phyloP scores from a whole-genome alignment of 2,797 vertebrate species.

The Gallirallus australis region DNA sequence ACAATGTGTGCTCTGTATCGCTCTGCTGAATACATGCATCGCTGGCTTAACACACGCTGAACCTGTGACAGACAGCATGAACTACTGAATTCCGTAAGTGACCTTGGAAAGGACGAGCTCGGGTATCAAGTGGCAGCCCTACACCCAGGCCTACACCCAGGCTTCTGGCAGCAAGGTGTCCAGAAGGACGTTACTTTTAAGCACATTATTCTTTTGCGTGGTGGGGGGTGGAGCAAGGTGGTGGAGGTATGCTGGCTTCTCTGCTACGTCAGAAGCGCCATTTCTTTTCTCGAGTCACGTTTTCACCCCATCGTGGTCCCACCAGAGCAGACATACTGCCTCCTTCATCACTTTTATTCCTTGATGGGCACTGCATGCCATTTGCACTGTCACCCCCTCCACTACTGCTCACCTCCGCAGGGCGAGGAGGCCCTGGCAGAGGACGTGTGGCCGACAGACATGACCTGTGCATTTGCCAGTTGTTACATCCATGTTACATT shows the following conservation, averaged over 20 bases:
- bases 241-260: not conserved
- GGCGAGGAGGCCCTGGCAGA: not conserved
- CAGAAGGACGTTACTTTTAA: not conserved
- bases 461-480: not conserved
- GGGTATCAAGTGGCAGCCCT: not conserved
- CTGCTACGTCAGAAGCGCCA: not conserved
- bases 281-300: not conserved
- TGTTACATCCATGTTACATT: not conserved
- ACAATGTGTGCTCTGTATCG: not conserved
- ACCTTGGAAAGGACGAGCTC: not conserved
- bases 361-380: not conserved
- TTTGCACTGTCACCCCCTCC: accelerated
- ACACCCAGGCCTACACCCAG: not conserved
- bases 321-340: not conserved
- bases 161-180: accelerated
- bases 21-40: accelerated
- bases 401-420: not conserved
- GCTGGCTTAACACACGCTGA: not conserved
- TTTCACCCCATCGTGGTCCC: not conserved
- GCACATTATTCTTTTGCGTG: accelerated
- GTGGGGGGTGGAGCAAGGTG: not conserved
- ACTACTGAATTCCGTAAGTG: not conserved
- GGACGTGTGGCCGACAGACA: not conserved
- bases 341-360: not conserved
- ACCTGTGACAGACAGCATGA: not conserved